Conservation (phyloP, 1,140 invertebrate genomes). For the Pseudomyrmex pallidus region DNA sequence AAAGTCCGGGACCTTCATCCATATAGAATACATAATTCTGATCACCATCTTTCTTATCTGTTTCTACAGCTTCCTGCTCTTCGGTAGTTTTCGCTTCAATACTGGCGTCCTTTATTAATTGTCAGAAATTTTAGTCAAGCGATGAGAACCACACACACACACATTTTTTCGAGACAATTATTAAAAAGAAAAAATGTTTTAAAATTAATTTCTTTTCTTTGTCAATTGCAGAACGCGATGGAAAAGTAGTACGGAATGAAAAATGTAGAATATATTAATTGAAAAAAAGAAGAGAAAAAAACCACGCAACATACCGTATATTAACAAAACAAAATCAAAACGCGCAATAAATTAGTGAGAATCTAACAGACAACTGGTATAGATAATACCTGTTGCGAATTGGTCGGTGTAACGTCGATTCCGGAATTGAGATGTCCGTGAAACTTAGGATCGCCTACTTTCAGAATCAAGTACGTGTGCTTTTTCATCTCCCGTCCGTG, state of each 20-base stretch:
- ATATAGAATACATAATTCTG: conserved; percentile 52
- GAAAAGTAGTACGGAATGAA: too few species aligned
- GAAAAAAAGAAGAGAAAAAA: too few species aligned
- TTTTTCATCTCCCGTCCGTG: conserved; percentile 67
- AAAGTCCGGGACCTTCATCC: conserved; percentile 78
- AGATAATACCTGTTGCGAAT: not conserved
- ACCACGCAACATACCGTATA: too few species aligned
- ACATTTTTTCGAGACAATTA: not conserved
- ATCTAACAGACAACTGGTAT: not conserved
- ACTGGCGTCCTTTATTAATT: conserved; percentile 3
- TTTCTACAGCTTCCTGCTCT: not conserved
- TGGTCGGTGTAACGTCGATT: not conserved
- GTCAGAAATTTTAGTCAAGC: not conserved
- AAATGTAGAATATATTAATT: too few species aligned
- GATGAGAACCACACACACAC: not conserved
- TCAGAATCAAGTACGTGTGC: conserved; percentile 76
- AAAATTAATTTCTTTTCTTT: too few species aligned
- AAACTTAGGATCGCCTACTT: conserved; percentile 67
- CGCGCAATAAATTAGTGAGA: not conserved
- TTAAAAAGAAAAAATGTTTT: not conserved
- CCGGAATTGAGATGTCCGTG: conserved; percentile 74
- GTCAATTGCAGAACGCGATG: not conserved
- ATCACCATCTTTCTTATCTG: not conserved
- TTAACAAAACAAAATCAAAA: too few species aligned
- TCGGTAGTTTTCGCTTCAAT: not conserved